Evolutionary conservation across 2,797 vertebrate genomes (phyloP).

Genomic region (Clarias platycephalus): DNA sequence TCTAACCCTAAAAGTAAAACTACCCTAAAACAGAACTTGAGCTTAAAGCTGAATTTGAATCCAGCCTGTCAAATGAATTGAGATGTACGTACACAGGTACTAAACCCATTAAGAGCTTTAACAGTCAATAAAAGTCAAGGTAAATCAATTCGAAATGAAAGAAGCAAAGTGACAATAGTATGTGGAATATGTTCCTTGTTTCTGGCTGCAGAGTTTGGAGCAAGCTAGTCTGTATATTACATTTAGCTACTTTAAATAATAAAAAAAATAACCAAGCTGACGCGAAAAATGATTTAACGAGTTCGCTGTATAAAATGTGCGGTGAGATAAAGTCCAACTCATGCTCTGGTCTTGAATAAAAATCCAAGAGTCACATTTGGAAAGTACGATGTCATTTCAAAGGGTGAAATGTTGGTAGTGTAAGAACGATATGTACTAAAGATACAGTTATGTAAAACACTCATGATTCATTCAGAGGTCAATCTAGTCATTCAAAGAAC

Average conservation of each 20-base stretch:
- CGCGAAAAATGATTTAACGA: neutral
- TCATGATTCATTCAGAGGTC: neutral
- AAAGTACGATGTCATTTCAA: neutral
- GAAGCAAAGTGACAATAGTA: neutral
- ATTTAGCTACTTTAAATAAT: neutral
- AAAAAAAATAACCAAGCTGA: neutral
- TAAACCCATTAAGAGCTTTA: conserved; percentile 23
- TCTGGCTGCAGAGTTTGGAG: neutral
- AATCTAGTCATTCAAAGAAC: neutral
- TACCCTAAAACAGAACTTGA: neutral
- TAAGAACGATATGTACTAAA: neutral
- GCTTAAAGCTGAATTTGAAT: conserved; percentile 14
- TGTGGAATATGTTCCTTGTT: neutral
- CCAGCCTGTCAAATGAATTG: neutral
- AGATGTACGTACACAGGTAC: conserved; percentile 14
- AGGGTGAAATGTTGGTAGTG: neutral
- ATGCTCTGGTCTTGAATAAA: neutral
- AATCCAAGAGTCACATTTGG: neutral
- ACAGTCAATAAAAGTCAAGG: conserved; percentile 15
- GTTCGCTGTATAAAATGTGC: neutral
- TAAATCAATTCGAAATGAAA: conserved; percentile 5
- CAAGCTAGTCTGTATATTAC: neutral
- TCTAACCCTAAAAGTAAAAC: neutral
- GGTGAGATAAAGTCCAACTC: too few relatives aligned
- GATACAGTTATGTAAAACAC: neutral